Evolutionary conservation across 2,113 vertebrate genomes (phyloP), one percentile per base, ranked within the genome.

Genomic region (Phaethon lepturus): DNA sequence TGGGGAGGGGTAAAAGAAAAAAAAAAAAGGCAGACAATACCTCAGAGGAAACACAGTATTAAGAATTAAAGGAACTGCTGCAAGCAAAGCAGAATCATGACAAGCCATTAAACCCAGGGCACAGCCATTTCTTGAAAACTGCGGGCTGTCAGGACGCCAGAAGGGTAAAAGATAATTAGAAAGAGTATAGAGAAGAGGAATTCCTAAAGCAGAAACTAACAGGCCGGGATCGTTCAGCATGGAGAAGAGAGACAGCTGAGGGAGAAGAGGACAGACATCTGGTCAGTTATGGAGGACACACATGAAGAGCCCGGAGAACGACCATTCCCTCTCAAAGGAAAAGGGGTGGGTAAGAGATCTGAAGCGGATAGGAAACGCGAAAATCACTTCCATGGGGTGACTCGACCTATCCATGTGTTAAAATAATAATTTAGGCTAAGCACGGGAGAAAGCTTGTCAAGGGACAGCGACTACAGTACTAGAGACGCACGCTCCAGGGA

Each of bases 71-170:
- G 33, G 40, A 96, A 85, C 26, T 75, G 83, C 76, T n/a, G 20
- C 56, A 91, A 93, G 76, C 35, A 71, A 87, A 94, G 80, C 40
- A 68, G 58, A 96, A 93, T 89, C 60, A 87, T 94, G 94, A 81
- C 73, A 96, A 95, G 44, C 72, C 73, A 84, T 78, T 87, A 93
- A 81, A 91, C 25, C 47, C 60, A 75, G 47, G 69, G 90, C 77
- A 89, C 91, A 87, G 64, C 77, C 80, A 93, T 89, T 91, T 88
- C 55, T 81, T 84, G n/a, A 80, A 91, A 95, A 71, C 56, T 86
- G 72, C 84, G 45, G 68, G 73, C 69, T 95, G 84, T 75, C 91
- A 77, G 31, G 80, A 95, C 69, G 85, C 29, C 62, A 64, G 42
- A 47, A 93, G 38, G 44, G 60, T 81, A 81, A 90, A 88, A 90